These are phyloP conservation scores for Drosophila niveifrons DNA, from an alignment of 2,888 invertebrate species.

Conservation along the genomic window DNA sequence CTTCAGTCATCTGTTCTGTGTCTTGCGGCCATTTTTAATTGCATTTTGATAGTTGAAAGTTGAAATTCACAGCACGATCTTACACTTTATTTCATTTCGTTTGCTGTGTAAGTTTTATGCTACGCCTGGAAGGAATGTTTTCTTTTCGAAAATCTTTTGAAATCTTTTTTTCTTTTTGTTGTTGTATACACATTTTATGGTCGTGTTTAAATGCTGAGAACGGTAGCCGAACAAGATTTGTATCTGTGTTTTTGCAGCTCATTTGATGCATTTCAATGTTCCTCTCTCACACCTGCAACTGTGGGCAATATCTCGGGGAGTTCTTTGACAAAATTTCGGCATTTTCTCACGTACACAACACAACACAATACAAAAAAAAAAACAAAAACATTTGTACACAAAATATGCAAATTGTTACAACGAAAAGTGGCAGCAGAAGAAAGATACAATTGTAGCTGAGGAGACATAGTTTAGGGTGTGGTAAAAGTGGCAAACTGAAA, in stretches of 20 bases:
- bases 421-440: slow-evolving; percentile 2
- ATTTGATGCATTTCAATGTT: slow-evolving; percentile 76
- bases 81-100: slow-evolving; percentile 12
- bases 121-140: not conserved
- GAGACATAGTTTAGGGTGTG: slow-evolving; percentile 15
- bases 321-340: slow-evolving; percentile 55
- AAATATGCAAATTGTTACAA: slow-evolving; percentile 69
- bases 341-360: slow-evolving; percentile 73
- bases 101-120: not conserved
- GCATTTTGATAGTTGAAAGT: slow-evolving; percentile 56
- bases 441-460: not conserved
- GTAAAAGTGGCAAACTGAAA: slow-evolving; percentile 19
- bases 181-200: slow-evolving; percentile 36
- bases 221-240: slow-evolving; percentile 66
- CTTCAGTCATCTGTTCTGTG: not conserved
- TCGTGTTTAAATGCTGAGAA: slow-evolving; percentile 54
- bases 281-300: slow-evolving; percentile 43
- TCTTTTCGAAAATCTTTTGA: slow-evolving; percentile 26
- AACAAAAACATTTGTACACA: slow-evolving; percentile 57
- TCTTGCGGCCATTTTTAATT: slow-evolving; percentile 52
- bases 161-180: slow-evolving; percentile 25
- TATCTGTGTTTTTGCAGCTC: slow-evolving; percentile 60
- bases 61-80: slow-evolving; percentile 59
- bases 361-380: too few relatives aligned
- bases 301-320: slow-evolving; percentile 5